phyloP scores from a whole-genome alignment of 1,140 invertebrate species.

The Ceratina japonica region DNA sequence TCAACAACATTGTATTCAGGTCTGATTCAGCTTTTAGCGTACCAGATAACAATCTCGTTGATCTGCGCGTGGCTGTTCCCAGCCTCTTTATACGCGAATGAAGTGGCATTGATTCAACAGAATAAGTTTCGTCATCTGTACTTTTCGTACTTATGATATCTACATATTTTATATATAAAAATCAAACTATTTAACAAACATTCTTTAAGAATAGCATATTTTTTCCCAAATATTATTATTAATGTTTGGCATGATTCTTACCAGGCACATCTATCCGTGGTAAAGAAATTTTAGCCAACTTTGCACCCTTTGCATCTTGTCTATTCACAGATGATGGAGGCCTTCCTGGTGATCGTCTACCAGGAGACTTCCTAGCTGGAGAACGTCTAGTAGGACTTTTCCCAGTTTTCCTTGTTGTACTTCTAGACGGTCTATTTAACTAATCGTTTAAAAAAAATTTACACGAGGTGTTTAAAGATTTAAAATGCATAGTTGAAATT shows the following conservation, averaged over 20 bases:
- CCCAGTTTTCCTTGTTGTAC: slow-evolving; percentile 50
- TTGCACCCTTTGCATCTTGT: slow-evolving; percentile 61
- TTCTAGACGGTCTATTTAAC: slow-evolving; percentile 64
- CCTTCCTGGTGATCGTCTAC: slow-evolving; percentile 63
- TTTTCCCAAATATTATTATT: too few species aligned
- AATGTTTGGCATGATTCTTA: slow-evolving; percentile 49
- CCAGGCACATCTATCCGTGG: slow-evolving; percentile 63
- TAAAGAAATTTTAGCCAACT: slow-evolving; percentile 65
- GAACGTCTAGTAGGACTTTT: slow-evolving; percentile 70
- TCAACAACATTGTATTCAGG: slow-evolving; percentile 54
- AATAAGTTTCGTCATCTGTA: slow-evolving; percentile 55
- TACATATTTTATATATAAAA: slow-evolving; percentile 22
- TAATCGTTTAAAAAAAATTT: slow-evolving; percentile 8
- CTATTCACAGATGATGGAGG: slow-evolving; percentile 41
- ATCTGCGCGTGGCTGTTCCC: slow-evolving; percentile 63
- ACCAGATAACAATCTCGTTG: slow-evolving; percentile 63
- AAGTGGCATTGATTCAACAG: slow-evolving; percentile 62
- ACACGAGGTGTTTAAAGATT: not conserved
- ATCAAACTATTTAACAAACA: not conserved
- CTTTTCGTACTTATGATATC: slow-evolving; percentile 52
- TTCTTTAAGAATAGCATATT: not conserved
- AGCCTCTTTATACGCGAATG: slow-evolving; percentile 66
- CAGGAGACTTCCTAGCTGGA: slow-evolving; percentile 58
- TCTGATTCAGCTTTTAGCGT: slow-evolving; percentile 66
- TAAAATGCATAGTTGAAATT: not conserved